A percentile compares a stretch with the other conserved stretches of the same genome.
phyloP scores from a whole-genome alignment of 2,797 vertebrate species.

The Oreonectes daqikongensis region DNA sequence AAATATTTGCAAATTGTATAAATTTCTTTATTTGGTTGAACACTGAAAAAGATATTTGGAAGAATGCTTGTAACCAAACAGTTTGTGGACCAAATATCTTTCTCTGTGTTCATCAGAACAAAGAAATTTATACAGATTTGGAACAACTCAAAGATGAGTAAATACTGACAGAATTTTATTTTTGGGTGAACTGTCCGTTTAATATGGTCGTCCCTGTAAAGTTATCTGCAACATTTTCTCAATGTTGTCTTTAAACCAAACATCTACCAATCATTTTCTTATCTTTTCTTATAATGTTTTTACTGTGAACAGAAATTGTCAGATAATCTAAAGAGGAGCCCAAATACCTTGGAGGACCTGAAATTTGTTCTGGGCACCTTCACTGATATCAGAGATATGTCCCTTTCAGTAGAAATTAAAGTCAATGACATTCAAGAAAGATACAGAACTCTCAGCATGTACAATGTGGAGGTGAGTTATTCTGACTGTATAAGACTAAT shows the following conservation, averaged over 20 bases:
- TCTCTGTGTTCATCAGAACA: too few species aligned
- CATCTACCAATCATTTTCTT: neutral
- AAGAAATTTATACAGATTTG: too few species aligned
- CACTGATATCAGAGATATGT: conserved; percentile 80
- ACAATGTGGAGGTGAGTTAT: conserved; percentile 80
- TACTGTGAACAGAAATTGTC: conserved; percentile 73
- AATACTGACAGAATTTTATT: too few species aligned
- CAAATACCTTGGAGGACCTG: conserved; percentile 83
- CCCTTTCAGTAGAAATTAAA: conserved; percentile 84
- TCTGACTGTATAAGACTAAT: too few species aligned
- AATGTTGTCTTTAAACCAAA: neutral
- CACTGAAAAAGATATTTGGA: too few species aligned
- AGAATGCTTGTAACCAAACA: too few species aligned
- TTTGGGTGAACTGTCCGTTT: too few species aligned
- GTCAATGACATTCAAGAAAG: conserved; percentile 84
- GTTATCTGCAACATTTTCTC: neutral
- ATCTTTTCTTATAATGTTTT: conserved; percentile 5
- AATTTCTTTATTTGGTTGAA: too few species aligned
- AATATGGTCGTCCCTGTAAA: too few species aligned
- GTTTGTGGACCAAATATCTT: too few species aligned
- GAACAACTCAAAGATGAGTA: too few species aligned
- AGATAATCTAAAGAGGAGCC: conserved; percentile 75
- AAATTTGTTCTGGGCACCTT: conserved; percentile 87
- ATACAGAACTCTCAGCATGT: conserved; percentile 87
- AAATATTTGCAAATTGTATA: too few species aligned